Evolutionary conservation across 2,113 vertebrate species (phyloP), one percentile per base, ranked within the genome.

Genomic region (Chloropsis hardwickii): DNA sequence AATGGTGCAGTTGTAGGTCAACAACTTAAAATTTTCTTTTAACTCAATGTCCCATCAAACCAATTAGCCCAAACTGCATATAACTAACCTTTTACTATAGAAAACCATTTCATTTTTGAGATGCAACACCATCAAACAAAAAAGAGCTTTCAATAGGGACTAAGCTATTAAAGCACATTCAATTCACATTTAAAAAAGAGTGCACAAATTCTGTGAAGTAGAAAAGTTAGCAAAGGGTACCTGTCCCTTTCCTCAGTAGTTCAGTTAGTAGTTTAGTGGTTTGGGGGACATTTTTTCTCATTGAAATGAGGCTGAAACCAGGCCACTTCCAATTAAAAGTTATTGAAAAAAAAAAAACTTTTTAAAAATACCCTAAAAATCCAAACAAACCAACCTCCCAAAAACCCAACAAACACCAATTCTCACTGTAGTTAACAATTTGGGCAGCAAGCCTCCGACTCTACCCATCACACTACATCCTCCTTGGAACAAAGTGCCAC

Each of bases 341-440:
- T 39, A 19, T 22, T 44, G 16, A 2, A 31, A 33, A 51, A 44
- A 70, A 60, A n/a, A 29, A 64, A 20, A 2, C 1, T 29, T 54
- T 37, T 7, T 1, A 20, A 71, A 29, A 50, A 54, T 6, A 57
- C 4, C 11, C 14, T 35, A 29, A 42, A 33, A 40, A 60, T 3
- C 1, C 6, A 18, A 79, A 48, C 8, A 27, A 35, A 47, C 13
- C 7, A 40, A 20, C 3, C 3, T 6, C 20, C 4, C 4, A 19
- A 6, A 60, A 80, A 35, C 3, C 1, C 6, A 35, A 19, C 1
- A 11, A 29, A 27, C 14, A 73, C 7, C 21, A 57, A 11, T 35
- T 93, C 35, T 77, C 81, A 65, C 27, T 51, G 24, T 7, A 73
- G 12, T 51, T 61, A 70, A 61, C 5, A 28, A 44, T 54, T 45